A percentile compares a stretch with the other conserved stretches of the same genome.
phyloP scores from a whole-genome alignment of 1,140 invertebrate genomes.

The Drosophila albomicans region DNA sequence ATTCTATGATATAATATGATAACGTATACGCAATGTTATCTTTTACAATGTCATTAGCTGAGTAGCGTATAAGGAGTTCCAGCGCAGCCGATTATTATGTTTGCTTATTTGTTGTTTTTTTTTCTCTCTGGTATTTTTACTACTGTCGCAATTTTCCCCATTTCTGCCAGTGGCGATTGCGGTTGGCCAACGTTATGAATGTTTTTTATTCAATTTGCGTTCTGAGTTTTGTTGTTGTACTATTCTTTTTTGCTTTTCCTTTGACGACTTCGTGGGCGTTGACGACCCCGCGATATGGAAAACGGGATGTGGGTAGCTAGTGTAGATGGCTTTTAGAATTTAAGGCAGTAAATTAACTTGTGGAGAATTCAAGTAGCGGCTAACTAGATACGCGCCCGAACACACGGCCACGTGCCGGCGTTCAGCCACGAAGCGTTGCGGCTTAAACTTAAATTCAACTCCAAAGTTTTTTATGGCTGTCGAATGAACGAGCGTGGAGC shows the following conservation, averaged over 20 bases:
- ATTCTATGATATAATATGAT: neutral
- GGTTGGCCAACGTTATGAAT: constrained; percentile 45
- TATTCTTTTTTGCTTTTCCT: constrained; percentile 18
- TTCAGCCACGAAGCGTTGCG: constrained; percentile 26
- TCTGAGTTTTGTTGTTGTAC: neutral
- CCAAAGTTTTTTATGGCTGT: constrained; percentile 64
- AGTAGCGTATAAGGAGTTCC: constrained; percentile 1
- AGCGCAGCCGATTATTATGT: constrained; percentile 10
- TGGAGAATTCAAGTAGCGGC: constrained; percentile 28
- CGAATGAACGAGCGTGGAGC: constrained; percentile 23
- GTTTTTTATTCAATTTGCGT: constrained; percentile 65
- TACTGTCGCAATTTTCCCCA: constrained; percentile 69
- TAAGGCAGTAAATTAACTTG: constrained; percentile 48
- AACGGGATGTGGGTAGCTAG: constrained; percentile 8
- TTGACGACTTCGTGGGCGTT: constrained; percentile 32
- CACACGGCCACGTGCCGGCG: constrained; percentile 25
- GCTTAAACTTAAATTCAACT: constrained; percentile 38
- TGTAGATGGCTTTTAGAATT: constrained; percentile 24
- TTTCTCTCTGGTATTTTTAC: constrained; percentile 57
- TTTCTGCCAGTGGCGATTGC: constrained; percentile 35
- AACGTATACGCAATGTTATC: neutral
- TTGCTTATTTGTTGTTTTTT: constrained; percentile 16
- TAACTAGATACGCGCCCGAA: constrained; percentile 41
- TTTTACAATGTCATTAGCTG: neutral
- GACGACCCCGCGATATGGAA: neutral